Conservation (phyloP, 2,113 vertebrate species). For the Grus americana region DNA sequence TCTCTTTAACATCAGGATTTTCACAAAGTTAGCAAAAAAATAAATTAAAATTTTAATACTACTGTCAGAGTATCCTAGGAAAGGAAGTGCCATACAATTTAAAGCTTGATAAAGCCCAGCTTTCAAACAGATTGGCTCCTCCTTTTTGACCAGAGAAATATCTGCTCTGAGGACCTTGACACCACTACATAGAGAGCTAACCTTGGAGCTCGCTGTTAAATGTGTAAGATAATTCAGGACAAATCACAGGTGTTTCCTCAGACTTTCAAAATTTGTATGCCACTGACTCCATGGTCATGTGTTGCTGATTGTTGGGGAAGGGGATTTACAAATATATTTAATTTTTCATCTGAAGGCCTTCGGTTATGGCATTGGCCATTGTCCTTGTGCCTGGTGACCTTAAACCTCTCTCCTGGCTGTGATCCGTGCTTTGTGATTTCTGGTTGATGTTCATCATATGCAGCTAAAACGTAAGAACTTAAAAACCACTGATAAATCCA, state of each 20-base stretch:
- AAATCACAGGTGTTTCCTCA: not conserved
- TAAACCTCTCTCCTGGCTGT: not conserved
- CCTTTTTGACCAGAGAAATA: not conserved
- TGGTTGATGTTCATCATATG: not conserved
- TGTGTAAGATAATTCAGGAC: not conserved
- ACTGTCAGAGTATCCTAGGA: not conserved
- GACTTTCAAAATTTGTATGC: not conserved
- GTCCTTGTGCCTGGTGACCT: not conserved
- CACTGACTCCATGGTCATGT: not conserved
- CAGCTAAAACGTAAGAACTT: not conserved
- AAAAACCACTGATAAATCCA: not conserved
- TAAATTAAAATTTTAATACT: not conserved
- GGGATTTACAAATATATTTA: not conserved
- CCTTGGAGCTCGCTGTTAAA: not conserved
- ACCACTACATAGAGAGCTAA: not conserved
- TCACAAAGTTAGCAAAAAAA: not conserved
- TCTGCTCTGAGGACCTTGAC: not conserved
- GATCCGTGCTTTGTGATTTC: not conserved
- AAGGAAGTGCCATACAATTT: not conserved
- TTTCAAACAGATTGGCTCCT: not conserved
- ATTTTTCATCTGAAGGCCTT: not conserved
- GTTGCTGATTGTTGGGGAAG: not conserved
- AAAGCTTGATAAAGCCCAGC: not conserved
- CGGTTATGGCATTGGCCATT: not conserved
- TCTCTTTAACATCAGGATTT: not conserved